Conservation (phyloP, 1,140 invertebrate genomes). For the Magallana angulata region DNA sequence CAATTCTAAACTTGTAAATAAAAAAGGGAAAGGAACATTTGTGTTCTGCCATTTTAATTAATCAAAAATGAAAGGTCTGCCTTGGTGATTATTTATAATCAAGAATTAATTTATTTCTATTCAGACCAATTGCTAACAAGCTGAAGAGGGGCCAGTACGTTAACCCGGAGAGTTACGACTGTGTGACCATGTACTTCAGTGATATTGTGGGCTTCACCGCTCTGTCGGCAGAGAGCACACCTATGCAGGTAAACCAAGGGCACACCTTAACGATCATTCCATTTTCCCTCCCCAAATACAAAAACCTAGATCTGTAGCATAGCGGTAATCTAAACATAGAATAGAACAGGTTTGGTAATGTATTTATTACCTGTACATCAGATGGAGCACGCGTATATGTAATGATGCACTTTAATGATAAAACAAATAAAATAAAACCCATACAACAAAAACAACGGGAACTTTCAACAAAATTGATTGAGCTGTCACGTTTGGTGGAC, state of each 20-base stretch:
- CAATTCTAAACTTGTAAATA: neutral
- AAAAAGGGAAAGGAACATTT: neutral
- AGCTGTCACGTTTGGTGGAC: too few species aligned
- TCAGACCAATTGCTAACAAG: constrained; percentile 93
- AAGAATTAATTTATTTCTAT: constrained; percentile 45
- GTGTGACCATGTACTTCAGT: constrained; percentile 73
- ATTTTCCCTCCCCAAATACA: too few species aligned
- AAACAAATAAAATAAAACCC: too few species aligned
- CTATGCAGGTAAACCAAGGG: constrained; percentile 82
- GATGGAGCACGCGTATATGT: too few species aligned
- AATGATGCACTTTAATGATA: too few species aligned
- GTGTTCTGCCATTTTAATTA: neutral
- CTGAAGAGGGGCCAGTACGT: constrained; percentile 89
- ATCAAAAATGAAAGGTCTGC: neutral
- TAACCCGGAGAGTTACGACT: constrained; percentile 67
- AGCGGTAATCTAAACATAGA: too few species aligned
- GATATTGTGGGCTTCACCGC: constrained; percentile 79
- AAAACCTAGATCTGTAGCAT: too few species aligned
- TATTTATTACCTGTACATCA: too few species aligned
- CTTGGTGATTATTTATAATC: neutral
- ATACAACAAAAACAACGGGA: too few species aligned
- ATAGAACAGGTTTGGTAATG: too few species aligned
- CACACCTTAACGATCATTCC: too few species aligned
- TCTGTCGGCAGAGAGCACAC: constrained; percentile 86
- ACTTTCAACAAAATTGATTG: too few species aligned